Evolutionary conservation across 2,113 vertebrate species (phyloP), one percentile per base, ranked within the genome.

Genomic region (Phyllostomus discolor): DNA sequence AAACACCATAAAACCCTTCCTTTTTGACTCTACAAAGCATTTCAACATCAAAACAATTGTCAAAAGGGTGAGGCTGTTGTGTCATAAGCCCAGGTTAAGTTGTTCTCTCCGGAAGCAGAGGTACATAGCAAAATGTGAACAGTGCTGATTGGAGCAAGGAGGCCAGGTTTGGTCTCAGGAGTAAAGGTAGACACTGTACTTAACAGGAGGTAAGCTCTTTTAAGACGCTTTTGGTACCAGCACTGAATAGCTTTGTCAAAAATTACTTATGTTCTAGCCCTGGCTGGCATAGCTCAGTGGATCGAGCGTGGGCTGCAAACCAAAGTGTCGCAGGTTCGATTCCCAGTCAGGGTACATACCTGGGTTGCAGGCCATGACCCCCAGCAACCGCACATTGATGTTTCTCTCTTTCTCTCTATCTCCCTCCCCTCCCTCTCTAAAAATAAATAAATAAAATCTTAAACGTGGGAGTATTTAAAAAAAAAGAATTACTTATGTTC

Each of bases 51-150:
- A 15, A 92, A 94, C 95, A 89, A 89, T 78, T 88, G 33, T 90
- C 89, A 98, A 52, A 26, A 97, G 96, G 67, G 70, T 41, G 48
- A 88, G 75, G 59, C 89, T 69, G 43, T 16, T 97, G 85, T 89
- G 57, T 67, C 86, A 67, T 91, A 90, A 59, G 92, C 89, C 90
- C 94, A 94, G 97, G 98, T 98, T 97, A 96, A 97, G 96, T 85
- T 98, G 97, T 98, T 97, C 89, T 96, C 88, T 98, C 90, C 66
- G 50, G 50, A 82, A 95, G 80, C 89, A 90, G 89, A 94, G 83
- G 69, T 91, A 96, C 62, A 91, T 85, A 98, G 96, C 43, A 67
- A n/a, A 75, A 91, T 92, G 93, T 88, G 89, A 91, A 88, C 78
- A 84, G 90, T 50, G 78, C 66, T 92, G 97, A 97, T 89, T 81